Conservation (phyloP, 2,888 invertebrate genomes). For the Agrilus mali region DNA sequence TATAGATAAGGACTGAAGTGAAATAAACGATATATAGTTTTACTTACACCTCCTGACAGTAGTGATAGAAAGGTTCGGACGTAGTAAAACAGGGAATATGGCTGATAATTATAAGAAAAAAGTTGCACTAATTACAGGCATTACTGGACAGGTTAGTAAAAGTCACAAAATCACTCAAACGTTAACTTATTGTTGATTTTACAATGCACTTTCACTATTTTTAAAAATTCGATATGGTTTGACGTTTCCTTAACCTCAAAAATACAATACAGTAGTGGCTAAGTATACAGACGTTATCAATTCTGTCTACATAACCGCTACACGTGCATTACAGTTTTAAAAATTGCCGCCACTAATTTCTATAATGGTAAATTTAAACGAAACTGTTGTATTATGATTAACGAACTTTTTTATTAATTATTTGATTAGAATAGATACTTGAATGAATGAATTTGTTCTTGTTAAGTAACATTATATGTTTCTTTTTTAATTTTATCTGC, state of each 20-base stretch:
- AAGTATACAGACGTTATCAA: no score
- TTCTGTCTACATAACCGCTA: no score
- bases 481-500: slow-evolving; percentile 16
- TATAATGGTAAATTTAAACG: no score
- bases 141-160: slow-evolving; percentile 80
- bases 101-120: slow-evolving; percentile 28
- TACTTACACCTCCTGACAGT: background rate
- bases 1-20: background rate
- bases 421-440: no score
- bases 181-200: background rate
- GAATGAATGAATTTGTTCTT: no score
- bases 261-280: no score
- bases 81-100: slow-evolving; percentile 1
- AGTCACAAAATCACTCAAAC: background rate
- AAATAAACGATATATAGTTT: no score
- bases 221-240: no score
- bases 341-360: no score
- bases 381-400: background rate
- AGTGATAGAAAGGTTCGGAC: slow-evolving; percentile 5
- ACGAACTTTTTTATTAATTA: background rate
- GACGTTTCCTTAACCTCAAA: no score
- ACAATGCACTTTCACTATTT: no score
- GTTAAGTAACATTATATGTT: background rate
- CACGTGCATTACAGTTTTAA: no score
- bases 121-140: slow-evolving; percentile 88